These are phyloP conservation scores for Drosophila cyrtoloma DNA, from an alignment of 2,888 invertebrate species.

Conservation along the genomic window DNA sequence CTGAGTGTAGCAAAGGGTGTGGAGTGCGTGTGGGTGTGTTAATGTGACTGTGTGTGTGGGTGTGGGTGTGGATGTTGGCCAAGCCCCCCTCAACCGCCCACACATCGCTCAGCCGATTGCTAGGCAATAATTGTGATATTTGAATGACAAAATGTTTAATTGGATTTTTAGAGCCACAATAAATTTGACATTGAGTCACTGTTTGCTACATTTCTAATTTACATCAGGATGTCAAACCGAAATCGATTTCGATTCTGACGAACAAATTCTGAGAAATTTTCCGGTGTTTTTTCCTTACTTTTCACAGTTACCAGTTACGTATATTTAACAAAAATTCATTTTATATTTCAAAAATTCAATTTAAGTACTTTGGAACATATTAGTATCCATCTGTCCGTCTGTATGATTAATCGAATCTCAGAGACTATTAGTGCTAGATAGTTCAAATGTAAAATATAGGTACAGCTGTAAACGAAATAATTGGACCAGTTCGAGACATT, in stretches of 20 bases:
- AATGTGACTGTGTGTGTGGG: neutral
- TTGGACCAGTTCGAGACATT: too few species aligned
- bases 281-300: neutral
- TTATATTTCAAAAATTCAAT: neutral
- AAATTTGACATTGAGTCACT: constrained; percentile 45
- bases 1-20: neutral
- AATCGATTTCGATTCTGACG: neutral
- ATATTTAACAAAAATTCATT: neutral
- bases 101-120: constrained; percentile 23
- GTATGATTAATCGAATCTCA: neutral
- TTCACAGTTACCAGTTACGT: neutral
- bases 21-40: neutral
- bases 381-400: neutral
- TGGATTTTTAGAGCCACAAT: constrained; percentile 60
- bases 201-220: neutral
- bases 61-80: constrained; percentile 7
- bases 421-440: neutral
- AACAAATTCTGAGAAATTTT: neutral
- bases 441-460: too few species aligned
- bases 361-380: neutral
- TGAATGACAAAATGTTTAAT: constrained; percentile 64
- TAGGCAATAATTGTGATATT: constrained; percentile 47
- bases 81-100: neutral
- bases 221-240: neutral
- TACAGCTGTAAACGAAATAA: too few species aligned